Evolutionary conservation across 2,888 invertebrate species (phyloP).

Genomic region (Pyrocoelia pectoralis): DNA sequence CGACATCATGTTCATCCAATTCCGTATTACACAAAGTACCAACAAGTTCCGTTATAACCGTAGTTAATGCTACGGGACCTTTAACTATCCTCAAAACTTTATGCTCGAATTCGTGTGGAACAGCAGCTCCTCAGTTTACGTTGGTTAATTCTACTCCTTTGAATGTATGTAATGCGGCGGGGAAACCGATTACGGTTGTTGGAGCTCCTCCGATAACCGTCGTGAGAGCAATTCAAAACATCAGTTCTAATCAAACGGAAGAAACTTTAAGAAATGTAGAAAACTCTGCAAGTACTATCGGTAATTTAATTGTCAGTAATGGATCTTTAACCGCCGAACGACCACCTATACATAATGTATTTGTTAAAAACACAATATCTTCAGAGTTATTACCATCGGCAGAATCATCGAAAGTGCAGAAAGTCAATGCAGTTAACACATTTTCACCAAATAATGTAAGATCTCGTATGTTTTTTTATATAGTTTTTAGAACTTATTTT

Average conservation of each 20-base stretch:
- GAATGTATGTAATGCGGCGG: conserved; percentile 50
- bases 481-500: conserved; percentile 11
- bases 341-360: conserved; percentile 54
- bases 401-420: conserved; percentile 55
- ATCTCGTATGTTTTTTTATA: conserved; percentile 17
- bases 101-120: conserved; percentile 52
- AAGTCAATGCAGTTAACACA: conserved; percentile 54
- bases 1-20: conserved; percentile 36
- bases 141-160: conserved; percentile 54
- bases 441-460: conserved; percentile 56
- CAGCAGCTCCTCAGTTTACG: conserved; percentile 55
- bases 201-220: conserved; percentile 57
- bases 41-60: conserved; percentile 56
- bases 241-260: conserved; percentile 17
- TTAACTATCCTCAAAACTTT: conserved; percentile 57
- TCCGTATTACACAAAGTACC: conserved; percentile 49
- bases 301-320: conserved; percentile 18
- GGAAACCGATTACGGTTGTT: conserved; percentile 55
- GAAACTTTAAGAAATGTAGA: conserved; percentile 21
- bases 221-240: conserved; percentile 50
- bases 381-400: conserved; percentile 34
- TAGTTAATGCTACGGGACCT: conserved; percentile 55
- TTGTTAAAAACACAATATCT: conserved; percentile 55
- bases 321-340: conserved; percentile 16
- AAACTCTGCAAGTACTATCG: background rate